phyloP scores from a whole-genome alignment of 2,888 invertebrate species.

The Meta bourneti region DNA sequence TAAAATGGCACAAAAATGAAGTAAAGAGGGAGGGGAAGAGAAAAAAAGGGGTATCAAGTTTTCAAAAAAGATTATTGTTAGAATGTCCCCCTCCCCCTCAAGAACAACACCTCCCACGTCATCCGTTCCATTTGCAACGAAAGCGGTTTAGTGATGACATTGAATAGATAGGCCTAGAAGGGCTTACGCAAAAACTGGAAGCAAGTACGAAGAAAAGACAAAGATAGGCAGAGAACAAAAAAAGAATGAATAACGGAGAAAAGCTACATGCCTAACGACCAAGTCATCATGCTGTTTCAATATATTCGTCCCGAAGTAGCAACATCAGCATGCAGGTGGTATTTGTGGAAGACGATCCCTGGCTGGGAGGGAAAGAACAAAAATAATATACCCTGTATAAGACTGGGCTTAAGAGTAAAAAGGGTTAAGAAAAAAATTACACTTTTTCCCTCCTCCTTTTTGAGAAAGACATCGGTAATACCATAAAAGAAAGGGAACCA shows the following conservation, averaged over 20 bases:
- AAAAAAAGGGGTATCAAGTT: conserved; percentile 54
- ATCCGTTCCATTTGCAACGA: conserved; percentile 62
- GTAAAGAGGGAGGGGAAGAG: neutral
- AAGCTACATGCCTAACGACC: conserved; percentile 70
- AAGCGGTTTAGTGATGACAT: conserved; percentile 69
- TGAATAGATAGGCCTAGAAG: conserved; percentile 69
- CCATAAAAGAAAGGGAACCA: conserved; percentile 36
- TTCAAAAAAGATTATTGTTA: conserved; percentile 75
- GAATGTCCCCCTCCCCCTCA: conserved; percentile 45
- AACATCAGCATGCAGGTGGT: conserved; percentile 68
- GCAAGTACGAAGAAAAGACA: conserved; percentile 35
- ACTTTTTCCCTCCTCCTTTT: conserved; percentile 19
- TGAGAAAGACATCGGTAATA: conserved; percentile 71
- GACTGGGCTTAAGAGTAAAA: conserved; percentile 73
- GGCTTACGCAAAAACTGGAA: conserved; percentile 70
- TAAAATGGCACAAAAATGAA: conserved; percentile 40
- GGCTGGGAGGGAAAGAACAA: conserved; percentile 35
- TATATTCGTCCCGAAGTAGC: conserved; percentile 55
- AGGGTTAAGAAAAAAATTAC: conserved; percentile 50
- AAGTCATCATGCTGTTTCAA: conserved; percentile 67
- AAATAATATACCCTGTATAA: conserved; percentile 71
- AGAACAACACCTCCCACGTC: neutral
- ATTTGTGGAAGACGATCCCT: conserved; percentile 26
- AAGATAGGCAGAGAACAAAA: conserved; percentile 30
- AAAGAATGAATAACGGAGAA: conserved; percentile 46